A percentile compares a stretch with the other conserved stretches of the same genome.
These are phyloP conservation scores for Typhlichthys subterraneus DNA, from an alignment of 2,797 vertebrate genomes.

Conservation along the genomic window DNA sequence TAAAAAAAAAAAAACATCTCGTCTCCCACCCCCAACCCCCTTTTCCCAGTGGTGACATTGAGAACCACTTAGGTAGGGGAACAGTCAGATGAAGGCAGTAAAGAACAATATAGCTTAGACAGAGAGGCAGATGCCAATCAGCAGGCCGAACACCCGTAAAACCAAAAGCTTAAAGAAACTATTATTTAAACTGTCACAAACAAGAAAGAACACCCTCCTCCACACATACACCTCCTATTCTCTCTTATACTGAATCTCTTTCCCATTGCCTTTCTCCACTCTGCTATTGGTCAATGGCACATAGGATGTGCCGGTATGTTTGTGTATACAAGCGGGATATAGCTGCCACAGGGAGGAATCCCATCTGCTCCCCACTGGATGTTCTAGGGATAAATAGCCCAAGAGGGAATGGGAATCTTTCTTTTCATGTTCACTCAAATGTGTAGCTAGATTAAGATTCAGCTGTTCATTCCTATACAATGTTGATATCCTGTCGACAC, in stretches of 20 bases:
- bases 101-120: background rate
- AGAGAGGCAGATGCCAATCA: background rate
- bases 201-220: background rate
- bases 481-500: too few species aligned
- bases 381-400: constrained; percentile 26
- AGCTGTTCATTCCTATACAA: too few species aligned
- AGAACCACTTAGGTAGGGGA: constrained; percentile 16
- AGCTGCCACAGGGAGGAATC: constrained; percentile 63
- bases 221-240: constrained; percentile 1
- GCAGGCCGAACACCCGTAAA: too few species aligned
- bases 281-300: constrained; percentile 61
- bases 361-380: constrained; percentile 59
- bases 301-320: constrained; percentile 35
- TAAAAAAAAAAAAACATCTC: too few species aligned
- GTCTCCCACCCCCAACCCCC: too few species aligned
- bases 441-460: too few species aligned
- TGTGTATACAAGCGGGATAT: constrained; percentile 63
- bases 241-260: constrained; percentile 18
- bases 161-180: too few species aligned
- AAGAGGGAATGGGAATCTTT: constrained; percentile 43
- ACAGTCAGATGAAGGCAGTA: constrained; percentile 3
- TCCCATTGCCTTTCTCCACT: constrained; percentile 30
- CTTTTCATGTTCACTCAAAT: constrained; percentile 7
- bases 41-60: too few species aligned
- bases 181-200: too few species aligned